A percentile compares a stretch with the other conserved stretches of the same genome.
phyloP scores from a whole-genome alignment of 1,140 invertebrate genomes.

The Holotrichia oblita region DNA sequence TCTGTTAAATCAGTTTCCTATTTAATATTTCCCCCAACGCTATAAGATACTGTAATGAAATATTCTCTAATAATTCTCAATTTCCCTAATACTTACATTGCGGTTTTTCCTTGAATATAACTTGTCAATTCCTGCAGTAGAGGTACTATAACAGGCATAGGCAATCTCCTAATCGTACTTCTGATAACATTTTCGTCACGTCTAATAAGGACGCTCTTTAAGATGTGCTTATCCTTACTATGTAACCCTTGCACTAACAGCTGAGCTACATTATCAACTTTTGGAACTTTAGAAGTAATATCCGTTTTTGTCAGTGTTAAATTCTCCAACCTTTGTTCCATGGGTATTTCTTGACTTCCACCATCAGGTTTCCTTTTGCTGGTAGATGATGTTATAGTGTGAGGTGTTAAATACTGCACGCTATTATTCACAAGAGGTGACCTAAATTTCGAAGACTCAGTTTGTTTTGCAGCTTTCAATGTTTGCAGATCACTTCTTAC shows the following conservation, averaged over 20 bases:
- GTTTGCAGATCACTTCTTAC: slow-evolving; percentile 64
- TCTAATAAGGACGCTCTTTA: slow-evolving; percentile 67
- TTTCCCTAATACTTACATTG: slow-evolving; percentile 62
- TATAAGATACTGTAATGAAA: too few relatives aligned
- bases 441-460: slow-evolving; percentile 62
- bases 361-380: slow-evolving; percentile 63
- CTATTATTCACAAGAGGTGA: slow-evolving; percentile 60
- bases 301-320: slow-evolving; percentile 65
- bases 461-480: slow-evolving; percentile 59
- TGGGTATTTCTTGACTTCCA: slow-evolving; percentile 72
- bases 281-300: slow-evolving; percentile 58
- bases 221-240: slow-evolving; percentile 75
- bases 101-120: slow-evolving; percentile 70
- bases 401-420: slow-evolving; percentile 64
- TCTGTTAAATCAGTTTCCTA: too few relatives aligned
- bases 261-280: slow-evolving; percentile 75
- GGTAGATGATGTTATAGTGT: slow-evolving; percentile 51
- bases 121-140: slow-evolving; percentile 70
- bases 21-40: too few relatives aligned
- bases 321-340: slow-evolving; percentile 79
- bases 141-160: slow-evolving; percentile 69
- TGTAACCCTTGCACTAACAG: slow-evolving; percentile 80
- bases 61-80: too few relatives aligned
- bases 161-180: slow-evolving; percentile 70
- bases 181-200: slow-evolving; percentile 68